Evolutionary conservation across 2,113 vertebrate species (phyloP), one percentile per base, ranked within the genome.

Genomic region (Lonchura striata): DNA sequence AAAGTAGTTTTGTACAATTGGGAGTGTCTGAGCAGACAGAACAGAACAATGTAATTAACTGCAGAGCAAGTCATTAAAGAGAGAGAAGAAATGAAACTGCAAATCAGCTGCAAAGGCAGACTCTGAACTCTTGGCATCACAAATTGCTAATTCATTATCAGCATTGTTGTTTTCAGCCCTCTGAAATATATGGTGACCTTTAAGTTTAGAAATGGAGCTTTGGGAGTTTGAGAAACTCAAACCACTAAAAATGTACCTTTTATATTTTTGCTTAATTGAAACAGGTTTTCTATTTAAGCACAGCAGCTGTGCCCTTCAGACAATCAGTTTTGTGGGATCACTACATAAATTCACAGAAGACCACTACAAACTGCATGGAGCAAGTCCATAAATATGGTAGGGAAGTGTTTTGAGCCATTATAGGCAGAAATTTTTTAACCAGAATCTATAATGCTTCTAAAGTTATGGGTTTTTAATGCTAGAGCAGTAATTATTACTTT

Each of bases 101-200:
- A 92, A 75, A 94, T 94, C 80, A 86, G 75, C 70, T 82, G 66
- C 85, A 65, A 52, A 72, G 59, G n/a, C 70, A 91, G 63, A 13
- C 28, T 60, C 66, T 23, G 72, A 88, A 84, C 53, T 94, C 20
- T 31, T 42, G 78, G 35, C 69, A 75, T 27, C 56, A 42, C 72
- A 42, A n/a, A 70, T 35, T 23, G 22, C 60, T 54, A 24, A 76
- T 72, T 82, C 50, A 17, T 72, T 42, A 50, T 41, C 82, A 83
- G 41, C 30, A 9, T 2, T 27, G 25, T 11, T 70, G 35, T 27
- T 52, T 30, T 37, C 30, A 31, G 61, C n/a, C 35, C 74, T 74
- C 61, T 75, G n/a, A 59, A 13, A 11, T n/a, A 31, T 80, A 61
- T 72, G 57, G 52, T 5, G 17, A 47, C 39, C 78, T 28, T 56